Evolutionary conservation across 2,113 vertebrate genomes (phyloP).

Genomic region (Mesembrinibis cayennensis): DNA sequence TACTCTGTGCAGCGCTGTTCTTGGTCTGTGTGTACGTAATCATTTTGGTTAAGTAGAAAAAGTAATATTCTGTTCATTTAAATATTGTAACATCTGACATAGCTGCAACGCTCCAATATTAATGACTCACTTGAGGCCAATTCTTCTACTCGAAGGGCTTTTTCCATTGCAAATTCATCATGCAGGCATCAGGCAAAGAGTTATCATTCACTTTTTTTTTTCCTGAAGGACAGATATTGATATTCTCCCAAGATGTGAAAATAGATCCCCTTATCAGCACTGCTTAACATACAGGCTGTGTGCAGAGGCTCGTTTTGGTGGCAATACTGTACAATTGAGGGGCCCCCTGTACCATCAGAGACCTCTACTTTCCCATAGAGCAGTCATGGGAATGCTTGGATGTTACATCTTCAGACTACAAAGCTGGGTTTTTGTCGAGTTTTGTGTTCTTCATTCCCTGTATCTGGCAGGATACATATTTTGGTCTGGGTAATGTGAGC

Average conservation of each 20-base stretch:
- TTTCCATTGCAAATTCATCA: constrained; percentile 15
- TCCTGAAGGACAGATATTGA: constrained; percentile 17
- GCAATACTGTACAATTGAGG: rapidly evolving
- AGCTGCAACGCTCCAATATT: constrained; percentile 1
- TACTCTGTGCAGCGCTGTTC: neutral
- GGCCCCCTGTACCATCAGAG: neutral
- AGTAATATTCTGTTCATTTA: constrained; percentile 35
- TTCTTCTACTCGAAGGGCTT: constrained; percentile 24
- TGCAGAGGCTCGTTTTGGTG: neutral
- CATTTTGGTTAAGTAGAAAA: neutral
- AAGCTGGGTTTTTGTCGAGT: neutral
- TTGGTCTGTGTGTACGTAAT: neutral
- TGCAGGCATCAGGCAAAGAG: neutral
- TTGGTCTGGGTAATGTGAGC: neutral
- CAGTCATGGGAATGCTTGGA: neutral
- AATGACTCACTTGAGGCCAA: constrained; percentile 53
- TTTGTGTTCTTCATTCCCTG: neutral
- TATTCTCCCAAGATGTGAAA: neutral
- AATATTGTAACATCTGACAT: constrained; percentile 20
- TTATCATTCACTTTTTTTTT: constrained; percentile 3
- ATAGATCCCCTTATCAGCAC: neutral
- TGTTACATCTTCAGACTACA: neutral
- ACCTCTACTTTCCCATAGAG: neutral
- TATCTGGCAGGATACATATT: rapidly evolving
- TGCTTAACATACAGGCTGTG: neutral